Base-by-base conservation (phyloP, 2,888 invertebrate genomes). In the Lamellibrachia satsuma region DNA sequence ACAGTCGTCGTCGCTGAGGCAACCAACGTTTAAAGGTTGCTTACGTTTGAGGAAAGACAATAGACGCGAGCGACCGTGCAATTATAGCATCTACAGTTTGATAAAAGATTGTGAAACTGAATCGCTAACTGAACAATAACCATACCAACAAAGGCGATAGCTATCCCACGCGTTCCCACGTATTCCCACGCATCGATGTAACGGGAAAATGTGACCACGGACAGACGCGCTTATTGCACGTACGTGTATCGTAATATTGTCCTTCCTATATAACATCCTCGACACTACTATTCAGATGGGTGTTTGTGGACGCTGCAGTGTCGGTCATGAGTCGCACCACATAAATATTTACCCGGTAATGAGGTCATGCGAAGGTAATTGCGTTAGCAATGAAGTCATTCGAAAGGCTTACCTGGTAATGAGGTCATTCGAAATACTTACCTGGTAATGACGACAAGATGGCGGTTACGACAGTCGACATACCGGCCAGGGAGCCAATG, bases 401-500 rank as follows among this genome's bases (percentile, higher is more conserved):
- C 9, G 9, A 55, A 7, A 8, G 55, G 55, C 55, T 55, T 55
- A 55, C 55, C 55, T 55, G 55, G 7, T 55, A 55, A 55, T 55
- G 55, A 55, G 7, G 9, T 8, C 0, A 55, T 55, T 7, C 9
- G 9, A 55, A 7, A 9, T 7, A 9, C 55, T 55, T 55, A 55
- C 55, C 55, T 55, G 55, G 55, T 55, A 55, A 55, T 55, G 55
- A 55, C 55, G 91, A 39, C 57, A 91, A 52, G 39, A 91, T 52
- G 57, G 91, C 91, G 9, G 52, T 91, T 39, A 91, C 91, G 15
- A 91, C 57, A 52, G 91, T 91, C 57, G 91, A 91, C 27, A 91
- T 39, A 22, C 91, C 91, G 57, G 91, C 57, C n/a, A 91, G 91
- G 11, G 57, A 52, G 22, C 91, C 91, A 57, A 91, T 91, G 52